phyloP scores from a whole-genome alignment of 2,113 vertebrate genomes.

The Cottus gobio region DNA sequence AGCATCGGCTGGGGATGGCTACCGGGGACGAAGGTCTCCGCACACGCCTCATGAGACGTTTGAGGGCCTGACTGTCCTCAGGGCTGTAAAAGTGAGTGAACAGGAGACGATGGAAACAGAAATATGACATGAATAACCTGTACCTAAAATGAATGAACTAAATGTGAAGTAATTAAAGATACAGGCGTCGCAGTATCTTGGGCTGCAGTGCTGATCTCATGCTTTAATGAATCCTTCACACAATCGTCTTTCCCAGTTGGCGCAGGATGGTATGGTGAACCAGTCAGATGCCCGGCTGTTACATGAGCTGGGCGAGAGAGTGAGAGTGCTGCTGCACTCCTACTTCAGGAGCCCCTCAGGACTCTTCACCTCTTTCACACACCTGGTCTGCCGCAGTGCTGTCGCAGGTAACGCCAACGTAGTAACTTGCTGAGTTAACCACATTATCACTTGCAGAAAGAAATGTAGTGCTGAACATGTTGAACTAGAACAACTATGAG shows the following conservation, averaged over 20 bases:
- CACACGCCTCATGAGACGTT: slow-evolving; percentile 95
- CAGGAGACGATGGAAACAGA: neutral
- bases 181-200: neutral
- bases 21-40: slow-evolving; percentile 89
- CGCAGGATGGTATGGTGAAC: slow-evolving; percentile 87
- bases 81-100: slow-evolving; percentile 87
- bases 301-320: slow-evolving; percentile 91
- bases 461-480: neutral
- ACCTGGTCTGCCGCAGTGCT: slow-evolving; percentile 94
- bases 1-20: slow-evolving; percentile 87
- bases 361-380: slow-evolving; percentile 92
- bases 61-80: slow-evolving; percentile 91
- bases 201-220: neutral
- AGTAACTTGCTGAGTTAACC: no score
- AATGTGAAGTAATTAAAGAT: neutral
- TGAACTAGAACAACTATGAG: neutral
- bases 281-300: slow-evolving; percentile 85
- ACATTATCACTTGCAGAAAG: neutral
- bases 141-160: neutral
- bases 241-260: slow-evolving; percentile 81
- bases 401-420: slow-evolving; percentile 83
- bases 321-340: slow-evolving; percentile 85
- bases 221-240: neutral
- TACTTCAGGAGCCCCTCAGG: slow-evolving; percentile 91
- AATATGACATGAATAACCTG: neutral